Evolutionary conservation across 2,888 invertebrate genomes (phyloP), one percentile per base, ranked within the genome.

Genomic region (Drosophila neotestacea): DNA sequence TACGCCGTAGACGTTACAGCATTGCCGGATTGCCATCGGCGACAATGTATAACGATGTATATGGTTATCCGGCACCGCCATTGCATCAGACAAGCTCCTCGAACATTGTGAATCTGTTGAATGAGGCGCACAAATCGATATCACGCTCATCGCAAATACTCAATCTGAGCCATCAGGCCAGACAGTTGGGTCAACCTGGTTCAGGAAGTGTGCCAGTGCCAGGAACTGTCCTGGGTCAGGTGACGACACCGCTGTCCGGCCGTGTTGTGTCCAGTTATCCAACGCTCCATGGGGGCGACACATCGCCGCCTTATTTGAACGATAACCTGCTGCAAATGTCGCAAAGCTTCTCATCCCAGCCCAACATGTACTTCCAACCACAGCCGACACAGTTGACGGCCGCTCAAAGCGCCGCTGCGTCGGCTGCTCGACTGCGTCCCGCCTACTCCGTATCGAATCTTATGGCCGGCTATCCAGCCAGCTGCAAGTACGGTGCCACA

Each of bases 111-210:
- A 93, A 93, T 79, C 85, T 93, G 76, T 74, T 93, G 75, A 92
- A 92, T 70, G 93, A 93, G 90, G 92, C 93, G 59, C 92, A 92
- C 79, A 92, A 92, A 82, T 93, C 93, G 64, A 93, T 93, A 81
- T 92, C 93, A 68, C 90, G 93, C 48, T 92, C 93, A 72, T 91
- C 92, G 42, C 92, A 93, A 77, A 93, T 93, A 59, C 88, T 93
- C 5, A 91, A 91, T 79, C 78, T 91, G 56, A 91, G 91, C 69
- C 91, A 92, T 30, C 92, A 92, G 77, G 91, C 92, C 56, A 88
- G 92, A 51, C 92, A 91, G 74, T 72, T 91, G 78, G 85, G 90
- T 50, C 77, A 87, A 58, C 13, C 47, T 4, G 30, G 3, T 47
- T 22, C 22, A 22, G 22, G 22, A 22, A 16, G 16, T 16, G 16